Percentiles rank a stretch among this genome's conserved stretches.
Evolutionary conservation across 1,140 invertebrate genomes (phyloP).

Genomic region (Temnothorax nylanderi): DNA sequence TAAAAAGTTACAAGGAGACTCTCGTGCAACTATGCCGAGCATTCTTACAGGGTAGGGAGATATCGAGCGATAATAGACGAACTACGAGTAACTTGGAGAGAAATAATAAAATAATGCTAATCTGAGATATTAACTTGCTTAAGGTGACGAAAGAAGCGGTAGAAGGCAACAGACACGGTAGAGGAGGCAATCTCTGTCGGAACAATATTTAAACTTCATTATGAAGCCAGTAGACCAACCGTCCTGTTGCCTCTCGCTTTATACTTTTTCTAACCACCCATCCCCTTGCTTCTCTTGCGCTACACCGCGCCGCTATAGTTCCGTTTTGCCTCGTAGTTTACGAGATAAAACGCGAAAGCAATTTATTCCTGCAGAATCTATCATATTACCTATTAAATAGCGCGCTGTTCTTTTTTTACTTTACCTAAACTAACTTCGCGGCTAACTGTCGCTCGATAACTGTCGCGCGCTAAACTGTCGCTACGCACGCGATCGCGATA

Average conservation of each 20-base stretch:
- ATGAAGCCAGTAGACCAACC: conserved; percentile 52
- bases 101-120: conserved; percentile 58
- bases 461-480: neutral
- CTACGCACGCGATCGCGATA: neutral
- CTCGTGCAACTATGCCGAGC: conserved; percentile 18
- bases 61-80: conserved; percentile 54
- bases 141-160: conserved; percentile 48
- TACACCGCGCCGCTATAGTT: neutral
- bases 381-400: conserved; percentile 16
- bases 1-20: conserved; percentile 46
- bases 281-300: neutral
- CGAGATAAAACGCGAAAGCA: conserved; percentile 30
- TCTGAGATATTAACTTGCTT: conserved; percentile 53
- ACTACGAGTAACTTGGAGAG: conserved; percentile 34
- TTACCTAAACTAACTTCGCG: neutral
- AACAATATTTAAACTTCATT: conserved; percentile 73
- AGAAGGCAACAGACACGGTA: conserved; percentile 50
- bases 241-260: conserved; percentile 54
- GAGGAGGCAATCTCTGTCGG: conserved; percentile 60
- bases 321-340: conserved; percentile 13
- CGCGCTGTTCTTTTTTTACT: neutral
- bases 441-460: neutral
- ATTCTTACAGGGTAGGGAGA: conserved; percentile 12
- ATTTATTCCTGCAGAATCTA: conserved; percentile 30
- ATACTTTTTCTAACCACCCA: conserved; percentile 46